phyloP scores from a whole-genome alignment of 37 sponge, comb jelly and placozoan genomes.

The Eunapius fragilis region DNA sequence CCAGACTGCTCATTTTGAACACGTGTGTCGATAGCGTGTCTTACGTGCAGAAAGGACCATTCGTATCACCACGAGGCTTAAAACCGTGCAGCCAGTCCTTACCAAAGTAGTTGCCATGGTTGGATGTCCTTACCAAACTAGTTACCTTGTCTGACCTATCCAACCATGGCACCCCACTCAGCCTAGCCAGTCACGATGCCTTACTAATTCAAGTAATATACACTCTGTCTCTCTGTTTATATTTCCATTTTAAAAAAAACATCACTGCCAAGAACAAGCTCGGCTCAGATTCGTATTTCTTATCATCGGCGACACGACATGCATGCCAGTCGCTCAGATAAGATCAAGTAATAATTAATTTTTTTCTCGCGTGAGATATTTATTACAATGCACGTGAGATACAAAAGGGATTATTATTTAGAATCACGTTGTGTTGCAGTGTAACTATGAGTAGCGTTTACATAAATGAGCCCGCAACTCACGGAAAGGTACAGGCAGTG shows the following conservation, averaged over 20 bases:
- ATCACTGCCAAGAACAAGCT: background rate
- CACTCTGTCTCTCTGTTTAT: background rate
- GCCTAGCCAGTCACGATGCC: no score
- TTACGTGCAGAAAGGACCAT: no score
- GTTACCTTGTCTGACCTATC: no score
- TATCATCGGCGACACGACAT: background rate
- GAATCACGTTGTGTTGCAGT: background rate
- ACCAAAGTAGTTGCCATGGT: no score
- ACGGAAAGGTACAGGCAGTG: constrained; percentile 81
- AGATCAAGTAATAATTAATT: background rate
- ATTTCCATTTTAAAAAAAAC: background rate
- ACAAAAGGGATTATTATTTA: background rate
- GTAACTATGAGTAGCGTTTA: constrained; percentile 91
- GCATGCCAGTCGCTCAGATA: background rate
- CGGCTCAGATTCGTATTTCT: background rate
- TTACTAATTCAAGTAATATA: no score
- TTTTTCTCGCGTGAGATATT: background rate
- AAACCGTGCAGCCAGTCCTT: no score
- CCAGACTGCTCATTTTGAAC: no score
- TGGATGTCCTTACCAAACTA: no score
- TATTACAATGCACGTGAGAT: background rate
- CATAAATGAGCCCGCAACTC: constrained; percentile 94
- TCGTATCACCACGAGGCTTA: no score
- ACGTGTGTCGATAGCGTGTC: no score
- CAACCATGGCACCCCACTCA: no score